Evolutionary conservation across 2,113 vertebrate genomes (phyloP), one percentile per base, ranked within the genome.

Genomic region (Podocnemis expansa): DNA sequence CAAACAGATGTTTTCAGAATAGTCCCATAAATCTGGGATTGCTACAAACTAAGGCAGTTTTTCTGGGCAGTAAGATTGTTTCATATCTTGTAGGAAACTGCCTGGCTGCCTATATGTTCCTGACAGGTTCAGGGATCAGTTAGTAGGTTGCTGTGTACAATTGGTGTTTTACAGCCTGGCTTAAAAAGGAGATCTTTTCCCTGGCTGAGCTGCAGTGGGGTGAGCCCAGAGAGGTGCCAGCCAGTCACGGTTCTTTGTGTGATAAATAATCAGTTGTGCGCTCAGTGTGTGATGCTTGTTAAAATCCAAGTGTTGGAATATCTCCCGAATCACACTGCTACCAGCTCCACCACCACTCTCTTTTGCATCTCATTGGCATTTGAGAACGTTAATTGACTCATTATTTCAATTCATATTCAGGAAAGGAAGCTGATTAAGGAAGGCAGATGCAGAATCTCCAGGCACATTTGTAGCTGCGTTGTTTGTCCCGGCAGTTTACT

Each of bases 301-400:
- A 98, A 98, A 98, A 98, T 95, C 95, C 97, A 98, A 96, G 96
- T 38, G 29, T 85, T 98, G 97, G 97, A 98, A 97, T 94, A 54
- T 97, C 96, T 98, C 97, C 97, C 55, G 29, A 97, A 97, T 91
- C 19, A 38, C 94, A 85, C 93, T 92, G 93, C 97, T 96, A 82
- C 94, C 91, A 95, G 95, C 97, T 96, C 97, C 82, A 89, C 94
- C 56, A 95, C 97, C 97, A 96, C 95, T 96, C 96, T 97, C 94
- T 97, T 98, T 96, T 98, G 98, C 98, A 98, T 98, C 98, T 99
- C 98, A 98, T 98, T 98, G 98, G 97, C 98, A 98, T 98, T 99
- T 99, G 98, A 98, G 98, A 97, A 98, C 98, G 95, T 98, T 99
- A 99, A 99, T 99, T 99, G 98, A 99, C 99, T 99, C 98, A 99